Base-by-base conservation (phyloP, 2,888 invertebrate species). In the Leucozona laternaria region DNA sequence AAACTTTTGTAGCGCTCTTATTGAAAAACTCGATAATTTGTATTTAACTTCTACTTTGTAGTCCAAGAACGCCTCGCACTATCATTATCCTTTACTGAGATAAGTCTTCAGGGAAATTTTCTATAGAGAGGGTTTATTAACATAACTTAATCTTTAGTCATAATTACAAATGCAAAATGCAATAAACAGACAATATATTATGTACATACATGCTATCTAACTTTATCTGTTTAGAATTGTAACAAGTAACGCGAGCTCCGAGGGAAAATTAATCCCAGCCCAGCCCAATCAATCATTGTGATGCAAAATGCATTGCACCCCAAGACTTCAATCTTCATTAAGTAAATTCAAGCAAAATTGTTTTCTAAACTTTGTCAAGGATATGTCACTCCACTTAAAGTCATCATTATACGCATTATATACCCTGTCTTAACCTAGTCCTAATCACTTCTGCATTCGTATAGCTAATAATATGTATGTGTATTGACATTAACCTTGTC, bases 371-470 rank as follows among this genome's bases (percentile, higher is more conserved):
- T 28, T 8, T 28, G n/a, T 37, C 25, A 10, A 28, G 13, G 6
- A 37, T n/a, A n/a, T 28, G 28, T 25, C 31, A 31, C 8, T 40
- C n/a, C n/a, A 20, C 66, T 28, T 43, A 37, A 45, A 13, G 55
- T 66, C 70, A 43, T 60, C 66, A 62, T 79, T 60, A 43, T 62
- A 43, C 7, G 13, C 25, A 53, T 53, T 70, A n/a, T n/a, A n/a
- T n/a, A 71, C 62, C 58, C 55, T 62, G 55, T 70, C 31, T 77
- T 57, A 68, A 50, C 31, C n/a, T 31, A 64, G 45, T 73, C 43
- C 79, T 82, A 82, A 82, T 75, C 82, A 86, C 81, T 70, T 48
- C 25, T 64, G 62, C 62, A 70, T 53, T 81, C 57, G 45, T 34
- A 58, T 62, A 25, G n/a, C n/a, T n/a, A 25, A 31, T 15, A 37